Evolutionary conservation across 2,113 vertebrate species (phyloP).

Genomic region (Mustelus asterias): DNA sequence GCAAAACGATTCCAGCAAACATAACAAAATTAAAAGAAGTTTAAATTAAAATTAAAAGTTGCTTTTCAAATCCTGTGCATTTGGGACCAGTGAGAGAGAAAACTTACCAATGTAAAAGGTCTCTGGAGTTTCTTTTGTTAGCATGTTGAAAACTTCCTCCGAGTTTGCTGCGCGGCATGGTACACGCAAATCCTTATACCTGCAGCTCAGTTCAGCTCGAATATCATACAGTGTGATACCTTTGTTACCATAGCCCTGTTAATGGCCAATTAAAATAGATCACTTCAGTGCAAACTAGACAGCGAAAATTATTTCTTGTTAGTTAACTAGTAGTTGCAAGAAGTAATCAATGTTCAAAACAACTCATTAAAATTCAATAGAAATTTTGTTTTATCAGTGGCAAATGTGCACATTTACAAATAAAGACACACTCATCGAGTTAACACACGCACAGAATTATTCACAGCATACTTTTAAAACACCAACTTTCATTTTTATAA

Average conservation of each 20-base stretch:
- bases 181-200: slow-evolving; percentile 92
- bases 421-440: no score
- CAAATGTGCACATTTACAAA: background rate
- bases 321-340: background rate
- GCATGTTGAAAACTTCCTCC: slow-evolving; percentile 92
- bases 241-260: slow-evolving; percentile 93
- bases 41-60: no score
- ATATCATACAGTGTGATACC: slow-evolving; percentile 97
- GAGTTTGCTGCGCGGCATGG: slow-evolving; percentile 86
- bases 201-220: slow-evolving; percentile 91
- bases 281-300: background rate
- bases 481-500: background rate
- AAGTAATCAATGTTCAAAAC: background rate
- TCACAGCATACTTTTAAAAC: background rate
- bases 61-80: background rate
- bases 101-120: slow-evolving; percentile 91
- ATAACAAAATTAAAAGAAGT: background rate
- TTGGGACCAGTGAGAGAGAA: background rate
- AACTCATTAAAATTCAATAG: background rate
- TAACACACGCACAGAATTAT: background rate
- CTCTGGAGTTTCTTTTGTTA: slow-evolving; percentile 97
- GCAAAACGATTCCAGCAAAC: background rate
- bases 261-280: background rate
- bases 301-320: background rate
- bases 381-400: background rate